phyloP scores from a whole-genome alignment of 2,797 vertebrate species.

The Galago senegalensis region DNA sequence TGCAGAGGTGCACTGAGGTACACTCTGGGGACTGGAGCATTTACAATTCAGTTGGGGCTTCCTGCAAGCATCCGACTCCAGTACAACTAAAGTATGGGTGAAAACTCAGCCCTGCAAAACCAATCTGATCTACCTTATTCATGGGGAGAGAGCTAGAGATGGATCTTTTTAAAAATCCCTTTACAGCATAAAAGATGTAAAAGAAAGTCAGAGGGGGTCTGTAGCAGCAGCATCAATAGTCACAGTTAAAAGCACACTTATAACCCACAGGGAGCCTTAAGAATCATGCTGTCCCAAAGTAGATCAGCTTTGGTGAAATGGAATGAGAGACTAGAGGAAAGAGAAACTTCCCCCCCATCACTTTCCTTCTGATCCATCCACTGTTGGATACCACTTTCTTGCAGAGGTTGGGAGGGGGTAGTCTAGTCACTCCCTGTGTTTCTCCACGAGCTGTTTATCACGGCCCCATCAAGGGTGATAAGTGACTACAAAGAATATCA shows the following conservation, averaged over 20 bases:
- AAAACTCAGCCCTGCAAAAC: conserved; percentile 49
- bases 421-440: neutral
- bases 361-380: conserved; percentile 33
- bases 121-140: conserved; percentile 33
- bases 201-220: conserved; percentile 51
- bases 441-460: neutral
- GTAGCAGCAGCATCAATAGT: conserved; percentile 53
- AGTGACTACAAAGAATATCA: neutral
- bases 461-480: neutral
- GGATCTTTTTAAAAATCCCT: neutral
- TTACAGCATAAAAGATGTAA: conserved; percentile 61
- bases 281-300: conserved; percentile 51
- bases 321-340: conserved; percentile 20
- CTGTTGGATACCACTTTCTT: conserved; percentile 8
- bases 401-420: no score
- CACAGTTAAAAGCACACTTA: conserved; percentile 66
- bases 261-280: conserved; percentile 65
- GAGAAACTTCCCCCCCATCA: neutral
- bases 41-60: conserved; percentile 60
- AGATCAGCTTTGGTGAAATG: conserved; percentile 63
- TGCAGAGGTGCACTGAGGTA: conserved; percentile 81
- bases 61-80: neutral
- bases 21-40: conserved; percentile 69
- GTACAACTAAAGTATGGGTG: conserved; percentile 47
- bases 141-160: neutral